A percentile compares a stretch with the other conserved stretches of the same genome.
These are phyloP conservation scores for Catamblyrhynchus diadema DNA, from an alignment of 2,797 vertebrate genomes.

Conservation along the genomic window DNA sequence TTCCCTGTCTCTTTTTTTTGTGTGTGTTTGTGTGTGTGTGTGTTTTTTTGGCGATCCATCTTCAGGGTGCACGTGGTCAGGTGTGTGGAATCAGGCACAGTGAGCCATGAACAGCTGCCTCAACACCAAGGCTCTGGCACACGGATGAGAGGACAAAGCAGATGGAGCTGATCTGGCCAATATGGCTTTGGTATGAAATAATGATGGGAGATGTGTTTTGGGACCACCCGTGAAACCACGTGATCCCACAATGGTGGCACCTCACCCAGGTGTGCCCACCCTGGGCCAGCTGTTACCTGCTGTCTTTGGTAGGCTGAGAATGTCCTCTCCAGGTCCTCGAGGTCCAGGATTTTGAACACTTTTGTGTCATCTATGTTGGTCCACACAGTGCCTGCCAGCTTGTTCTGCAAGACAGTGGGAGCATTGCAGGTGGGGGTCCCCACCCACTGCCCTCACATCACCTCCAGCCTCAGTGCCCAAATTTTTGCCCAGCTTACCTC, in stretches of 20 bases:
- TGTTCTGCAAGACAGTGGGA: constrained; percentile 82
- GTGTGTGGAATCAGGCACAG: not conserved
- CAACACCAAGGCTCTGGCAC: not conserved
- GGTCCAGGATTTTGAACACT: constrained; percentile 94
- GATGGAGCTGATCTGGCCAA: not conserved
- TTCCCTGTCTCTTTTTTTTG: not conserved
- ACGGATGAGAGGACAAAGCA: not conserved
- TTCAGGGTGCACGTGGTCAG: not conserved
- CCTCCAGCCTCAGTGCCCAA: not conserved
- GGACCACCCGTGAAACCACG: not conserved
- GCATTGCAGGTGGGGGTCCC: not conserved
- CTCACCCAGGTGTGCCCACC: not conserved
- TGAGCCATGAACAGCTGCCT: accelerated
- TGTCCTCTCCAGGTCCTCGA: constrained; percentile 93
- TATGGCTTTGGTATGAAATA: not conserved
- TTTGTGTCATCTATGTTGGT: constrained; percentile 88
- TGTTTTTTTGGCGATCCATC: not conserved
- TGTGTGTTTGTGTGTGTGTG: not conserved
- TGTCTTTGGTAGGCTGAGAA: constrained; percentile 99
- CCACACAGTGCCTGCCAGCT: constrained; percentile 94
- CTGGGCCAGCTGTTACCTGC: constrained; percentile 81
- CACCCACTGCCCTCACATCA: not conserved
- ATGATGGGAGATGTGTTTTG: not conserved
- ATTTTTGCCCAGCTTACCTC: constrained; percentile 80
- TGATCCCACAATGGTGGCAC: accelerated